These are phyloP conservation scores for Mesorhabditis sp. DNA, from an alignment of 2,888 invertebrate species.

Conservation along the genomic window DNA sequence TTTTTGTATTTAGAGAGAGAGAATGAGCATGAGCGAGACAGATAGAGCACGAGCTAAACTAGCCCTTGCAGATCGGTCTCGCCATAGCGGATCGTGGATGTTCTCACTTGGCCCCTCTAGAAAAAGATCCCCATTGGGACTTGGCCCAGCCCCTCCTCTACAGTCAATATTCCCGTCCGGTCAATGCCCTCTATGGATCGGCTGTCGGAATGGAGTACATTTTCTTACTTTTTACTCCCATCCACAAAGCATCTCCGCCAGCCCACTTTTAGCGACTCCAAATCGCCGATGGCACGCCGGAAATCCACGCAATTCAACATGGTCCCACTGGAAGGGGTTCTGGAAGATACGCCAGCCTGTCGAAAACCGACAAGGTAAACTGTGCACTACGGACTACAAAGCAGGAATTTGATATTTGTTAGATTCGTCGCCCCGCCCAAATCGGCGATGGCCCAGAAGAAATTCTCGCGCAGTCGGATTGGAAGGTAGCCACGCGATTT, in stretches of 20 bases:
- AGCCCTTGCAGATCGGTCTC: neutral
- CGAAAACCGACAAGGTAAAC: neutral
- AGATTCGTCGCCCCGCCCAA: too few relatives aligned
- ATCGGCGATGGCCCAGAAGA: too few relatives aligned
- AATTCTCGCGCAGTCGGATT: too few relatives aligned
- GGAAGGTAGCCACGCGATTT: too few relatives aligned
- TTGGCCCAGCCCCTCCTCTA: neutral
- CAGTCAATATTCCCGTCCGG: neutral
- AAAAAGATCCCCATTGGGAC: neutral
- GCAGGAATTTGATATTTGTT: too few relatives aligned
- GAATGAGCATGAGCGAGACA: too few relatives aligned
- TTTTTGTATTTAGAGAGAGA: too few relatives aligned
- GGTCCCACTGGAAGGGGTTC: neutral
- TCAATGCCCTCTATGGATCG: neutral
- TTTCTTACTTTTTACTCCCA: too few relatives aligned
- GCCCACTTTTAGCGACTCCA: neutral
- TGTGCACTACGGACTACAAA: too few relatives aligned
- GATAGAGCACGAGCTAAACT: neutral
- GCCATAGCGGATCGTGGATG: neutral
- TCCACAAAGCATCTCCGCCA: too few relatives aligned
- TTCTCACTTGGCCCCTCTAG: neutral
- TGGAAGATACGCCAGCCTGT: neutral
- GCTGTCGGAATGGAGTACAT: neutral
- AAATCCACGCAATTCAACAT: neutral
- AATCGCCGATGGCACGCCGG: neutral